Conservation (phyloP, 1,140 invertebrate species). For the Heterodera schachtii region DNA sequence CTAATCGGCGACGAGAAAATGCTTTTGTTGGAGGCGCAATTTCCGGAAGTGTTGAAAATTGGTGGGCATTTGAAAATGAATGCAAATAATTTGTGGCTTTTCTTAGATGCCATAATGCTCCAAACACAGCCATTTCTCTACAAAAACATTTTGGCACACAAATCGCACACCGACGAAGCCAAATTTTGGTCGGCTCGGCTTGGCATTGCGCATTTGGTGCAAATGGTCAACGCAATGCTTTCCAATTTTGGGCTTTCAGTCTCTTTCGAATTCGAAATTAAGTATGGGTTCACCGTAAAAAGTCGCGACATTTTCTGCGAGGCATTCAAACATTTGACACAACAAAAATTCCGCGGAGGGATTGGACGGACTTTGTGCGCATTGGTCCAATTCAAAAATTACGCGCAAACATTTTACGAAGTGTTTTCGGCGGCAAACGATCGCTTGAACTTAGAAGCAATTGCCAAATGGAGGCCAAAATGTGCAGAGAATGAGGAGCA, state of each 20-base stretch:
- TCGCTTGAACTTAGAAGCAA: background rate
- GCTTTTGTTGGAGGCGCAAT: background rate
- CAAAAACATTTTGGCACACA: background rate
- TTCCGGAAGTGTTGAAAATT: background rate
- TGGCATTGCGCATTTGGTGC: background rate
- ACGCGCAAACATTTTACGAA: background rate
- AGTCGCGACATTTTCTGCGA: background rate
- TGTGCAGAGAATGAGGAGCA: background rate
- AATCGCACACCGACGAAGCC: background rate
- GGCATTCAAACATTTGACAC: background rate
- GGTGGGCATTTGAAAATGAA: background rate
- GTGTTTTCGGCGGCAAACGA: background rate
- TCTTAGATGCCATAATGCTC: background rate
- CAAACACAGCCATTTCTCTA: background rate
- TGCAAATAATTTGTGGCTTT: background rate
- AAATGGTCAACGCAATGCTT: background rate
- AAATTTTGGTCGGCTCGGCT: background rate
- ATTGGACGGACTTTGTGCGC: background rate
- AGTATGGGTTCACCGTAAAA: background rate
- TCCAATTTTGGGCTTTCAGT: background rate
- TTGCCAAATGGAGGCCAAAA: background rate
- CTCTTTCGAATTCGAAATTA: background rate
- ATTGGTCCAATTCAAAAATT: background rate
- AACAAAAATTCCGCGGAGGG: background rate
- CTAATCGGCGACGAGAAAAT: background rate